Evolutionary conservation across 2,113 vertebrate species (phyloP), one percentile per base, ranked within the genome.

Genomic region (Leptobrachium ailaonicum): DNA sequence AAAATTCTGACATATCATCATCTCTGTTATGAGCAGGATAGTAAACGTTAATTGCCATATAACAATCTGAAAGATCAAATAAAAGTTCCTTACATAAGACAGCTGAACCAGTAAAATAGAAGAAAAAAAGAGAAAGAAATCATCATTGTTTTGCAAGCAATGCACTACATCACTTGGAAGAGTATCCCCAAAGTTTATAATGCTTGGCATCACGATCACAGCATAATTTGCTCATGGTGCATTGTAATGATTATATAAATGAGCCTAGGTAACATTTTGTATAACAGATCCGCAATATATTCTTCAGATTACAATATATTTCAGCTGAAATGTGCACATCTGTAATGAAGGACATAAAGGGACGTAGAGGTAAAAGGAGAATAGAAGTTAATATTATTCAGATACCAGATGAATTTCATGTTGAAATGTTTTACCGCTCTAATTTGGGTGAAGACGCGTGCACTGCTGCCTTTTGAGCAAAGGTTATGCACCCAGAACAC

Each of bases 161-260:
- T 60, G 56, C 10, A 60, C 50, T 54, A 32, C 50, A 54, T 54
- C 50, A 54, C 13, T 60, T 60, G 56, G 1, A 60, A 14, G 56
- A 8, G 13, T 60, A 60, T 60, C 56, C 56, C 56, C 3, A 60
- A 12, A 60, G 56, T 60, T 12, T 32, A 41, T 68, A 68, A 10
- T 56, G 53, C 66, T 9, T 66, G 32, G 8, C 53, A 60, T 71
- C 9, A 71, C 66, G 71, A 40, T 41, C 6, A 40, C 47, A 72
- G 11, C 40, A 2, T 4, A 43, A 67, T 58, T 41, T 60, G 6
- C 32, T 32, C 42, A 13, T 44, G 12, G 62, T 71, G 54, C 32
- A 71, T 20, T 47, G 67, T 42, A 41, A 44, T 69, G n/a, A 44
- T 71, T 77, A 43, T 56, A 62, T 70, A 77, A 70, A 71, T 62